Percentiles rank a stretch among this genome's conserved stretches.
These are phyloP conservation scores for Tetraneura akinire DNA, from an alignment of 1,140 invertebrate species.

Conservation along the genomic window DNA sequence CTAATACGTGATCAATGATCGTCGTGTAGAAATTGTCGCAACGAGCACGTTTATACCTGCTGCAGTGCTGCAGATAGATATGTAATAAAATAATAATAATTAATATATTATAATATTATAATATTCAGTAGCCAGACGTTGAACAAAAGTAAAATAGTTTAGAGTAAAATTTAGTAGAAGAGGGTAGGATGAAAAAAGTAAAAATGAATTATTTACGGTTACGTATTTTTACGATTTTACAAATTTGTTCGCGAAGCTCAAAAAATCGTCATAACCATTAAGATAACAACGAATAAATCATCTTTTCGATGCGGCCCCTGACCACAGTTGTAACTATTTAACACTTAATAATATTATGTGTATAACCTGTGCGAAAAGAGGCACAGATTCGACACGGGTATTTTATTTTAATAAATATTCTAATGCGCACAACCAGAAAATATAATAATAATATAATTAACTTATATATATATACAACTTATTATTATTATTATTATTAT, in stretches of 20 bases:
- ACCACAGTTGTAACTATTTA: neutral
- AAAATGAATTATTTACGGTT: too few species aligned
- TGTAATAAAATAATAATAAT: too few species aligned
- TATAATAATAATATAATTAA: too few species aligned
- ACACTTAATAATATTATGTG: neutral
- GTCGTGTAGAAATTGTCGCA: neutral
- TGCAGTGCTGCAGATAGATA: neutral
- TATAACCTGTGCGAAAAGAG: neutral
- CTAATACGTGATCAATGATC: too few species aligned
- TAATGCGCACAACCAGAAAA: too few species aligned
- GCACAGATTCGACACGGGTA: neutral
- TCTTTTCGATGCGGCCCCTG: neutral
- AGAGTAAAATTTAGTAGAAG: too few species aligned
- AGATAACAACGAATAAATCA: conserved; percentile 2
- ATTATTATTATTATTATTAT: too few species aligned
- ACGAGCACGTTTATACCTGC: conserved; percentile 13
- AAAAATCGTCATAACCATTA: neutral
- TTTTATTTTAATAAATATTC: too few species aligned
- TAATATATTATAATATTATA: too few species aligned
- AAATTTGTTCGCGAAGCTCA: neutral
- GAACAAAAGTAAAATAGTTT: neutral
- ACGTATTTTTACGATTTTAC: conserved; percentile 17
- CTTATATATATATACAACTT: too few species aligned
- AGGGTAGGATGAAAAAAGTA: too few species aligned
- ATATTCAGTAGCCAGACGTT: conserved; percentile 23